Evolutionary conservation across 2,888 invertebrate species (phyloP).

Genomic region (Agrochola macilenta): DNA sequence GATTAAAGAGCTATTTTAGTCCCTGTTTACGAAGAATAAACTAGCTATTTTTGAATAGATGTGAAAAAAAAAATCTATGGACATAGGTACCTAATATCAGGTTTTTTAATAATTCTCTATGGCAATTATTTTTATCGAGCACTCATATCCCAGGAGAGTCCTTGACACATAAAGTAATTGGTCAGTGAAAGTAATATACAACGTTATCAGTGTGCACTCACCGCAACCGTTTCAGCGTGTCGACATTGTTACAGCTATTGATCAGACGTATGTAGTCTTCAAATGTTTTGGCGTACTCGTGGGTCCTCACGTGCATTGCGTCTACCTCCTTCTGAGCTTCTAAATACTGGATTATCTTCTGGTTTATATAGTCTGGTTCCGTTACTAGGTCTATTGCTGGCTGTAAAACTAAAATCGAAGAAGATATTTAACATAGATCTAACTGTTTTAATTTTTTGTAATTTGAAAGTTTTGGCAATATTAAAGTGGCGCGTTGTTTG

Average conservation of each 20-base stretch:
- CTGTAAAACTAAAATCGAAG: slow-evolving; percentile 92
- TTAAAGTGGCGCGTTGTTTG: not conserved
- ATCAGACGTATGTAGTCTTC: slow-evolving; percentile 97
- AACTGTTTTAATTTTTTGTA: not conserved
- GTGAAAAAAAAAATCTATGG: too few relatives aligned
- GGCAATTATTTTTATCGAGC: slow-evolving; percentile 25
- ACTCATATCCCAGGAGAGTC: slow-evolving; percentile 40
- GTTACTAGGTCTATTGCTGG: slow-evolving; percentile 96
- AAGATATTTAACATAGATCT: not conserved
- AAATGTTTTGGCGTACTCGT: slow-evolving; percentile 96
- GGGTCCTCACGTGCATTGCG: slow-evolving; percentile 95
- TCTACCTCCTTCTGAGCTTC: slow-evolving; percentile 95
- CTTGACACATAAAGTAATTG: slow-evolving; percentile 54
- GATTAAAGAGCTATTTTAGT: too few relatives aligned
- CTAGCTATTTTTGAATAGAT: too few relatives aligned
- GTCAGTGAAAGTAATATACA: slow-evolving; percentile 61
- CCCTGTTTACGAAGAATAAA: too few relatives aligned
- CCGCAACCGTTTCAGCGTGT: slow-evolving; percentile 95
- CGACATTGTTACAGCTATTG: slow-evolving; percentile 94
- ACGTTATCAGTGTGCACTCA: slow-evolving; percentile 79
- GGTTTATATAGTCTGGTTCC: slow-evolving; percentile 97
- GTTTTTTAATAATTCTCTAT: slow-evolving; percentile 13
- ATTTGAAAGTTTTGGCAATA: not conserved
- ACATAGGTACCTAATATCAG: slow-evolving; percentile 2
- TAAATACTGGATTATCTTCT: slow-evolving; percentile 95